A percentile compares a stretch with the other conserved stretches of the same genome.
Evolutionary conservation across 2,888 invertebrate genomes (phyloP).

Genomic region (Nyleta sp.): DNA sequence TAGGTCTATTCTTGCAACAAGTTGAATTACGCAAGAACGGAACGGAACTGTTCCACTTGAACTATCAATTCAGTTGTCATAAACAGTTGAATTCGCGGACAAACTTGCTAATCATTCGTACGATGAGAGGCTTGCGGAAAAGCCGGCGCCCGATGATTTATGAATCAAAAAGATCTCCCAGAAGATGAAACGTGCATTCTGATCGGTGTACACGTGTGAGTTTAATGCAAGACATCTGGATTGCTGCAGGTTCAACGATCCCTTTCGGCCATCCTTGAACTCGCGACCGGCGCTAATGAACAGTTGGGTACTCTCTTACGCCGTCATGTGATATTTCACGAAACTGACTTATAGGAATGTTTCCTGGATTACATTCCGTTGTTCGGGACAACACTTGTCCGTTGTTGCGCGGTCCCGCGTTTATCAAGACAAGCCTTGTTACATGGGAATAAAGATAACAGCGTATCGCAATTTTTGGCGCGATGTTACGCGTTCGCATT

Average conservation of each 20-base stretch:
- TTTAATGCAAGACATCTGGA: conserved; percentile 45
- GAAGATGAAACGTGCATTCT: conserved; percentile 45
- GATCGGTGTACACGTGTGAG: conserved; percentile 13
- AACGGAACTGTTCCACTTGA: background rate
- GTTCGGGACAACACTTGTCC: conserved; percentile 59
- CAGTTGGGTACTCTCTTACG: conserved; percentile 61
- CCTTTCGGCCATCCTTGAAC: conserved; percentile 63
- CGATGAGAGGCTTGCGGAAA: conserved; percentile 34
- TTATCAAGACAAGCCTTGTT: conserved; percentile 59
- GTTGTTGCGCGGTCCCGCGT: conserved; percentile 52
- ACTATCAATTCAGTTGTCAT: background rate
- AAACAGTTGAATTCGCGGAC: background rate
- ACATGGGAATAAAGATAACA: conserved; percentile 56
- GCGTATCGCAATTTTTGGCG: conserved; percentile 54
- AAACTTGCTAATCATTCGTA: conserved; percentile 14
- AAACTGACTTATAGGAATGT: conserved; percentile 65
- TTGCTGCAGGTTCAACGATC: conserved; percentile 58
- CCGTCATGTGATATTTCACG: conserved; percentile 62
- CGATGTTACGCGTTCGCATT: conserved; percentile 51
- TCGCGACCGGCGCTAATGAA: conserved; percentile 61
- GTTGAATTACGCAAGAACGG: too few species aligned
- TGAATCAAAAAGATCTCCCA: conserved; percentile 44
- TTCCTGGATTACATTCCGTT: conserved; percentile 63
- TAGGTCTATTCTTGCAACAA: too few species aligned
- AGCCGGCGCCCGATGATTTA: conserved; percentile 35